Percentiles rank a stretch among this genome's conserved stretches.
Conservation (phyloP, 2,888 invertebrate genomes). For the Pyrrhosoma nymphula region DNA sequence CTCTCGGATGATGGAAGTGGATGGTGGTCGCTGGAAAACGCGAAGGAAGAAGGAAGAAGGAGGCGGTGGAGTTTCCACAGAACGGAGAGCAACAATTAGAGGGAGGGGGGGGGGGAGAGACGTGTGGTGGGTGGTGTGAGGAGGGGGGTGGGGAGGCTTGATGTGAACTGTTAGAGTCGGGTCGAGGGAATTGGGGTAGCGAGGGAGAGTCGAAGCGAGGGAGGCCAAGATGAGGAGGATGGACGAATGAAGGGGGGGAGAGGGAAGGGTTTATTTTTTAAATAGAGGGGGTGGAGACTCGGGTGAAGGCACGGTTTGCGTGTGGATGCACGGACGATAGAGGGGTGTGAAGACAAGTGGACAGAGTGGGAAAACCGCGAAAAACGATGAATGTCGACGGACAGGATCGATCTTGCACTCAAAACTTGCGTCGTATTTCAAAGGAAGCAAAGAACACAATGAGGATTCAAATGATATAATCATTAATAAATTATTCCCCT, state of each 20-base stretch:
- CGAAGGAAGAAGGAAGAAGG: background rate
- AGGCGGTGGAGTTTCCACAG: background rate
- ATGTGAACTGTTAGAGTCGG: no score
- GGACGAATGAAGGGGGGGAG: no score
- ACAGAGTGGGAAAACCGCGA: background rate
- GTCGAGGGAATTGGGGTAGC: no score
- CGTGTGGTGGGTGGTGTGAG: no score
- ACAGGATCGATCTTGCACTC: background rate
- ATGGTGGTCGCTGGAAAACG: background rate
- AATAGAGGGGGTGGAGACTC: background rate
- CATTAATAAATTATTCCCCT: no score
- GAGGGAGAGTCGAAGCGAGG: no score
- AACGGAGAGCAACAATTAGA: background rate
- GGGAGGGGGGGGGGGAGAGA: background rate
- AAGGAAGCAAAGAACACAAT: background rate
- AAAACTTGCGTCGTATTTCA: background rate
- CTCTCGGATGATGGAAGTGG: background rate
- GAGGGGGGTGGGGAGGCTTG: no score
- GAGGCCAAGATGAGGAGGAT: background rate
- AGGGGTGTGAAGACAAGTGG: background rate
- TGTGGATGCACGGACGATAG: background rate
- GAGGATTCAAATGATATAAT: no score
- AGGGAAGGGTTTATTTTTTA: no score
- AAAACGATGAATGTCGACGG: background rate
- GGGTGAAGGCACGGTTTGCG: background rate